Base-by-base conservation (phyloP, 2,888 invertebrate genomes). In the Nysson spinosus region DNA sequence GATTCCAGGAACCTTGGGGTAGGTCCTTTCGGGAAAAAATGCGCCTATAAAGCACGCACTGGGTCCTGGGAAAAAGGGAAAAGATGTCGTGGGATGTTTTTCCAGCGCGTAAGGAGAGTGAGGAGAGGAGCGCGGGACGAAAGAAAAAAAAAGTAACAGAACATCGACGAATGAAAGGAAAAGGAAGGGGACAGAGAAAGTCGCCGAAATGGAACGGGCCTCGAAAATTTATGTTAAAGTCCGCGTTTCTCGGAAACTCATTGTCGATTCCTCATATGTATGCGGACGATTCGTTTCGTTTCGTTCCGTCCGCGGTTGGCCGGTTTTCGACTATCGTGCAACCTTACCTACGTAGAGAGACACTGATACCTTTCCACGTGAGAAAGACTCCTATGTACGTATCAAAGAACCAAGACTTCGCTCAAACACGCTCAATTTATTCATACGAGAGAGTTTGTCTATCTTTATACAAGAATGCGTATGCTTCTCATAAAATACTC, bases 231-330 rank as follows among this genome's bases (percentile, higher is more conserved):
- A 84, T 82, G 79, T 80, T 79, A 75, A 81, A 81, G 76, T 77
- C 72, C 72, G 72, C 72, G 69, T 78, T 83, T 82, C 82, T 81
- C 73, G 74, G 81, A 79, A 83, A 80, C 73, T 83, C 81, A 83
- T 84, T 83, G 83, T 83, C 81, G 75, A 83, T 83, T 80, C 76
- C 79, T 82, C 78, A 81, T 82, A 81, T 75, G 77, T 80, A 82
- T 78, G 80, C 81, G 76, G 68, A 69, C 63, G 67, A 77, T 74
- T 69, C 74, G 66, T 71, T 58, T 64, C 64, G 71, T 78, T 57
- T 65, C 43, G 71, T 78, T 57, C 63, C 43, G 20, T 44, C 49
- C 61, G 52, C 44, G 66, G n/a, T n/a, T n/a, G n/a, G 65, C 61
- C 54, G 68, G 66, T 75, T 70, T 61, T 68, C 55, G 69, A 46